Percentiles rank a stretch among this genome's conserved stretches.
Evolutionary conservation across 2,113 vertebrate genomes (phyloP).

Genomic region (Pica pica): DNA sequence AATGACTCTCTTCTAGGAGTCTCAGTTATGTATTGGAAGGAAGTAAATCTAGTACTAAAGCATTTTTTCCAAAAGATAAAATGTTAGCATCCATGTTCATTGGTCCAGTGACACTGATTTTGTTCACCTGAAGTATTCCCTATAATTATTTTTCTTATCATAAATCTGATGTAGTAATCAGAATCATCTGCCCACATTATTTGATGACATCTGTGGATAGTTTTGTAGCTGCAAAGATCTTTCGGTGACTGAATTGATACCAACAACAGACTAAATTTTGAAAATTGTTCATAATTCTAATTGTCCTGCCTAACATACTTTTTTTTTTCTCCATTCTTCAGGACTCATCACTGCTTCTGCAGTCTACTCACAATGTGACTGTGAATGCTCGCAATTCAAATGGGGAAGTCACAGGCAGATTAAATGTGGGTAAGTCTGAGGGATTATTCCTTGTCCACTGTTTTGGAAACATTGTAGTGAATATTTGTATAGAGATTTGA

Average conservation of each 20-base stretch:
- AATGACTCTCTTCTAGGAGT: not conserved
- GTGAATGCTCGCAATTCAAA: slow-evolving; percentile 85
- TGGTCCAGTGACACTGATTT: not conserved
- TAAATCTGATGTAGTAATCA: not conserved
- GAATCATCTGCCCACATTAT: not conserved
- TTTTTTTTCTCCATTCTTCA: slow-evolving; percentile 12
- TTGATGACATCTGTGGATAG: not conserved
- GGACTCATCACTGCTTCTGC: slow-evolving; percentile 86
- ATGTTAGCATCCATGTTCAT: not conserved
- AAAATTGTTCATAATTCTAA: not conserved
- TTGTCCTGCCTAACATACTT: not conserved
- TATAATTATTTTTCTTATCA: not conserved
- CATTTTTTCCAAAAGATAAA: not conserved
- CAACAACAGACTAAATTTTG: not conserved
- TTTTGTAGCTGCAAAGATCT: not conserved
- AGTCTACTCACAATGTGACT: slow-evolving; percentile 88
- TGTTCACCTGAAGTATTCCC: not conserved
- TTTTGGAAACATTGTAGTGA: not conserved
- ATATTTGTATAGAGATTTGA: not conserved
- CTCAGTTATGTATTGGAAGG: not conserved
- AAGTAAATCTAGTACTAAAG: not conserved
- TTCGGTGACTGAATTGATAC: not conserved
- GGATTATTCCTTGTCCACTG: not conserved
- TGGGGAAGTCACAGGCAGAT: slow-evolving; percentile 87
- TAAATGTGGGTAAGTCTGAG: slow-evolving; percentile 86